Evolutionary conservation across 2,797 vertebrate species (phyloP).

Genomic region (Enoplosus armatus): DNA sequence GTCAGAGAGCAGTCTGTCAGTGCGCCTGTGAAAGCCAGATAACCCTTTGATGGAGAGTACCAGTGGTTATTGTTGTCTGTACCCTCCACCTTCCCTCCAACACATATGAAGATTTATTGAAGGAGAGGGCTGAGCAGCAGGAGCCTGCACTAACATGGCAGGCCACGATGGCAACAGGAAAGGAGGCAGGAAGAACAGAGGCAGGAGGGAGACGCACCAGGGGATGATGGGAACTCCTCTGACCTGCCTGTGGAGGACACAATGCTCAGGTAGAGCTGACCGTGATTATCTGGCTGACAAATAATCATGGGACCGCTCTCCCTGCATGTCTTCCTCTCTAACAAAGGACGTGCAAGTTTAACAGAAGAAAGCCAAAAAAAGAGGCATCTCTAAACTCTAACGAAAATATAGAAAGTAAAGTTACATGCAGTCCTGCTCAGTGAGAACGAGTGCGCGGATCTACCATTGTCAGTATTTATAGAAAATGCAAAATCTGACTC

Average conservation of each 20-base stretch:
- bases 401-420: constrained; percentile 12
- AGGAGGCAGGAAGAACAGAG: constrained; percentile 79
- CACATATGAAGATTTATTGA: constrained; percentile 86
- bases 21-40: constrained; percentile 84
- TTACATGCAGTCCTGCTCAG: not conserved
- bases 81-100: constrained; percentile 83
- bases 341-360: constrained; percentile 56
- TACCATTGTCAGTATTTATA: constrained; percentile 1
- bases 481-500: not conserved
- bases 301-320: constrained; percentile 65
- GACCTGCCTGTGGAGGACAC: constrained; percentile 75
- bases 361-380: constrained; percentile 24
- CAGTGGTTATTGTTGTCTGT: constrained; percentile 84
- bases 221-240: constrained; percentile 75
- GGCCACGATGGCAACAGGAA: constrained; percentile 81
- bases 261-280: constrained; percentile 68
- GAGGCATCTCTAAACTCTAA: constrained; percentile 11
- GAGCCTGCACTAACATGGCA: constrained; percentile 82
- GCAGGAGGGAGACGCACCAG: constrained; percentile 72
- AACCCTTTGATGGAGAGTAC: constrained; percentile 86
- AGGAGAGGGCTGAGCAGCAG: constrained; percentile 80
- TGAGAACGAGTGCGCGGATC: not conserved
- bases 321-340: constrained; percentile 53
- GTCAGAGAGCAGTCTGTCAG: constrained; percentile 81
- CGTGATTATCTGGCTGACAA: constrained; percentile 68